Evolutionary conservation across 1,140 invertebrate species (phyloP), one percentile per base, ranked within the genome.

Genomic region (Pachyrhynchus sulphureomaculatus): DNA sequence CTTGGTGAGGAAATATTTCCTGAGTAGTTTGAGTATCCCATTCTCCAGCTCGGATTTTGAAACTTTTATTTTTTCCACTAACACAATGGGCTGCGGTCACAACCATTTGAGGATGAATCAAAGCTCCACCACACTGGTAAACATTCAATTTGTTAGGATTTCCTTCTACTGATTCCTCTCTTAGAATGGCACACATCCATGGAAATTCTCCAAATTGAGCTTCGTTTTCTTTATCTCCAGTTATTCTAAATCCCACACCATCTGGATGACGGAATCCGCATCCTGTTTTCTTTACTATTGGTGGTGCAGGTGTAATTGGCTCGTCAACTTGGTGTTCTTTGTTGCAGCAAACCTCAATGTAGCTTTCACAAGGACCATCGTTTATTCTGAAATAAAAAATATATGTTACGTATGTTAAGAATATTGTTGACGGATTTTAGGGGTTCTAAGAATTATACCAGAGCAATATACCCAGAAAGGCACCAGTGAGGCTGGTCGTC

Each of bases 151-250:
- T 81, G 56, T 81, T 73, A 0, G 77, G 68, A 1, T 78, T 73
- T 1, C 78, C 72, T 6, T 82, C 78, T 1, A 85, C 76, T 1
- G 72, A 68, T 55, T 88, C 82, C 71, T 81, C 82, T 70, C 78
- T 82, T 2, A 93, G 75, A 44, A 93, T 80, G 0, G 89, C 90
- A 0, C 89, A 85, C 88, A 91, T 91, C 90, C 90, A 92, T 0
- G 90, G 89, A 74, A 91, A 92, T 73, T 91, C 88, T 1, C 81
- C 86, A 61, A 86, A 87, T 67, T 87, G 82, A 0, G 86, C 77
- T 68, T 88, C 86, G 37, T 81, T 80, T 41, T 87, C 77, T 0
- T 60, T 71, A 6, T 79, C 74, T 0, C 87, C 86, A 1, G 81
- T 86, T 52, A 90, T 89, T 9, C 86, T 73, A 64, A 87, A 86